A percentile compares a stretch with the other conserved stretches of the same genome.
Evolutionary conservation across 2,797 vertebrate species (phyloP).

Genomic region (Sphaeramia orbicularis): DNA sequence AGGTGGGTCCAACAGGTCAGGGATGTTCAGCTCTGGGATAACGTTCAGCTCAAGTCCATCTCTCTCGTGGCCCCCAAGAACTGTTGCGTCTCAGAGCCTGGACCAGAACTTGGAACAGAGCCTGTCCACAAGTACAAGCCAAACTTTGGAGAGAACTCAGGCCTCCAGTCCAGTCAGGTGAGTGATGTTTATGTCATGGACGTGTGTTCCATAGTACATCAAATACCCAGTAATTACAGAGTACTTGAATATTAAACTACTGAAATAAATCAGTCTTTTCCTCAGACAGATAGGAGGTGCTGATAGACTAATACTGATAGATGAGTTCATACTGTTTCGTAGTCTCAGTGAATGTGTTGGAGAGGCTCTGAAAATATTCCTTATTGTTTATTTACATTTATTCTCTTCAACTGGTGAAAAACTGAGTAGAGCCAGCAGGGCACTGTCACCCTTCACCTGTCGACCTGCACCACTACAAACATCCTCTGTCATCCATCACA

Average conservation of each 20-base stretch:
- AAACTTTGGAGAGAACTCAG: slow-evolving; percentile 8
- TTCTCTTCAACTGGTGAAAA: slow-evolving; percentile 14
- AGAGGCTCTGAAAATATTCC: no score
- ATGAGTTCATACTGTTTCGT: no score
- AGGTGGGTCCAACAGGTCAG: slow-evolving; percentile 35
- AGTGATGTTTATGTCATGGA: neutral
- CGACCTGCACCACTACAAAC: slow-evolving; percentile 4
- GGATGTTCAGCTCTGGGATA: slow-evolving; percentile 33
- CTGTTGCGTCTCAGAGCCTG: slow-evolving; percentile 23
- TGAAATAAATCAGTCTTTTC: no score
- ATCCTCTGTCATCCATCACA: neutral
- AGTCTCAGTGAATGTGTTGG: no score
- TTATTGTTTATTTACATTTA: neutral
- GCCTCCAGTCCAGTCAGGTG: slow-evolving; percentile 51
- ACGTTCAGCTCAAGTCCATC: slow-evolving; percentile 42
- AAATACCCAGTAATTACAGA: no score
- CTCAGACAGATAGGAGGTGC: no score
- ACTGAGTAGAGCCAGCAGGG: slow-evolving; percentile 18
- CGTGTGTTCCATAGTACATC: neutral
- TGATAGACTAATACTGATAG: no score
- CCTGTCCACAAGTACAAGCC: neutral
- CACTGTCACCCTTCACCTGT: slow-evolving; percentile 36
- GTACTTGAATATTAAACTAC: no score
- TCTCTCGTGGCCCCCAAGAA: slow-evolving; percentile 39
- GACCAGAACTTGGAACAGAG: slow-evolving; percentile 14